phyloP scores from a whole-genome alignment of 2,113 vertebrate species.

The Tringa solitaria region DNA sequence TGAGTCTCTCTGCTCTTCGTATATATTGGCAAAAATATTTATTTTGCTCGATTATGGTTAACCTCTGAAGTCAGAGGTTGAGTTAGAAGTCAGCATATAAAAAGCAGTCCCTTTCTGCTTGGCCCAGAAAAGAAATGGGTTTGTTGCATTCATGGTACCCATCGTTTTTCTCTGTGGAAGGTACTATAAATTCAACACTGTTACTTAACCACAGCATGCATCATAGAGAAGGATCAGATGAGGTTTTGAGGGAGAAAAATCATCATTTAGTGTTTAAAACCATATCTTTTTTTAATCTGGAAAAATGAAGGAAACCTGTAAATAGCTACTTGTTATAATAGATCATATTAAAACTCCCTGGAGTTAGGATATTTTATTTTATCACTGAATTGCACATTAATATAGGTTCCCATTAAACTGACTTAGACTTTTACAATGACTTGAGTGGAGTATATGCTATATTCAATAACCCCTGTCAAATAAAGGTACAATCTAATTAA shows the following conservation, averaged over 20 bases:
- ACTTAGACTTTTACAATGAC: slow-evolving; percentile 9
- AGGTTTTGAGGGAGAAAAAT: not conserved
- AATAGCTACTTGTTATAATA: not conserved
- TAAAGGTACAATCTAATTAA: slow-evolving; percentile 65
- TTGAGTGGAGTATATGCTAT: not conserved
- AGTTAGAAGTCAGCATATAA: not conserved
- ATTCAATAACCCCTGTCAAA: slow-evolving; percentile 55
- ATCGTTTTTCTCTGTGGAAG: not conserved
- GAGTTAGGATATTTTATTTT: slow-evolving; percentile 31
- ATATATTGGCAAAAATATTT: not conserved
- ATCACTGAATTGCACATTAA: slow-evolving; percentile 35
- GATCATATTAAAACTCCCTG: not conserved
- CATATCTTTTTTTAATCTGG: not conserved
- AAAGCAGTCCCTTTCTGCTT: not conserved
- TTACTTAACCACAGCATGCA: not conserved
- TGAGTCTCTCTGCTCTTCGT: not conserved
- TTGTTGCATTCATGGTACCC: not conserved
- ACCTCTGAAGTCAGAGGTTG: not conserved
- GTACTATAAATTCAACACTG: not conserved
- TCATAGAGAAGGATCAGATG: not conserved
- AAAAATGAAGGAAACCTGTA: not conserved
- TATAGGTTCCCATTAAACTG: slow-evolving; percentile 7
- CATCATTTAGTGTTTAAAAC: not conserved
- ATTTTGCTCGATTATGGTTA: not conserved
- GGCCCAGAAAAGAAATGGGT: not conserved